Evolutionary conservation across 2,113 vertebrate species (phyloP), one percentile per base, ranked within the genome.

Genomic region (Lepus americanus): DNA sequence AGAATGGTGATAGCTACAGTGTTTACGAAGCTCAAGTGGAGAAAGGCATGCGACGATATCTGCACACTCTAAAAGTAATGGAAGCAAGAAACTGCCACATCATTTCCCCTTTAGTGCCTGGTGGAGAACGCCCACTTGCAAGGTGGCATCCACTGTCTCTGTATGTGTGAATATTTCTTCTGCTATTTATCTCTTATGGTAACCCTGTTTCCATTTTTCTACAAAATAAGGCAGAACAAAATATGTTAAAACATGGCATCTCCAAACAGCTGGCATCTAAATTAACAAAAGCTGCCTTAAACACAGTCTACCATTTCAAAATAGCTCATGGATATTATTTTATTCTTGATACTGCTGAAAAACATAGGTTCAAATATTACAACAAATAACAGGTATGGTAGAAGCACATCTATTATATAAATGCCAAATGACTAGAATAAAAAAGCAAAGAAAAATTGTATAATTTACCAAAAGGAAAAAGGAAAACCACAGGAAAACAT

Each of bases 301-400:
- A 80, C 44, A 78, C 64, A 55, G 29, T 22, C 13, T 63, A 31
- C 70, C 53, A 72, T 87, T 91, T 87, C 23, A 88, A 95, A 96
- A 92, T 51, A 90, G 7, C 3, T 19, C 83, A 66, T 1, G 14
- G 70, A 51, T 17, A 87, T 22, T 55, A 73, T 72, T 64, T 77
- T 90, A 70, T 64, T 77, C n/a, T 87, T 82, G 44, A 78, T 66
- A 66, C 16, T 63, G 17, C 36, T 73, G 64, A 53, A 91, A 67
- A 85, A 72, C 63, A 66, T 67, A 82, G 63, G 33, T 61, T 92
- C n/a, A 67, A 89, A 81, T 77, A 89, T 31, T 76, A 85, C 77
- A 88, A 91, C 27, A 17, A 36, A 69, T 53, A 78, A 87, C 72
- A 63, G 10, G 29, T 14, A 87, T 13, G 22, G 5, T 20, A 63